Evolutionary conservation across 1,140 invertebrate species (phyloP), one percentile per base, ranked within the genome.

Genomic region (Diorhabda elongata): DNA sequence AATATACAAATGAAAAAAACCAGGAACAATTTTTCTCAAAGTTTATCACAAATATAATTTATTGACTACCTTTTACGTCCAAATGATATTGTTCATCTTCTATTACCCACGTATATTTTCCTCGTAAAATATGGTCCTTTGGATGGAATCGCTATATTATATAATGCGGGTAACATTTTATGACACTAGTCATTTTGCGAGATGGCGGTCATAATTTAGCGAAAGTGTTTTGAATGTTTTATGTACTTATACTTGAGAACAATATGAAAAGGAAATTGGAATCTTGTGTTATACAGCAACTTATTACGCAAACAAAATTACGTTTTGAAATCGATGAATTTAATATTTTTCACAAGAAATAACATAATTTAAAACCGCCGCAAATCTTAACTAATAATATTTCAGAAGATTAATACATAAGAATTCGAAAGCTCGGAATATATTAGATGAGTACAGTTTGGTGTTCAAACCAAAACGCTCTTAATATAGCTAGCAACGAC

Each of bases 71-170:
- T 52, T 52, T n/a, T 52, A 8, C 6, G 47, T 52, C 6, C 6
- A 52, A 52, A 52, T 52, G 47, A 52, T 52, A 52, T 52, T 52
- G 47, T 52, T 52, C 47, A 52, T 52, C 47, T 52, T 52, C 47
- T 52, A 52, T 52, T 52, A 52, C 6, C 6, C 47, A 52, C 47
- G 47, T 52, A 52, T 52, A 52, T 52, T 52, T 52, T 52, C 6
- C 6, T 52, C 47, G 47, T 52, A 52, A 52, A 52, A 52, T 52
- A 52, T 52, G 26, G 26, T 26, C 26, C 26, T 26, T 26, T 26
- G 26, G 26, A 26, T 26, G 47, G 47, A 52, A 52, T 52, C n/a
- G 47, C 47, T 52, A 52, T 52, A 52, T 52, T 52, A 52, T 52
- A 52, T 52, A 52, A 52, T n/a, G 47, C 47, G 47, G 47, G 47